Conservation (phyloP, 2,888 invertebrate genomes). For the Watsonalla binaria region DNA sequence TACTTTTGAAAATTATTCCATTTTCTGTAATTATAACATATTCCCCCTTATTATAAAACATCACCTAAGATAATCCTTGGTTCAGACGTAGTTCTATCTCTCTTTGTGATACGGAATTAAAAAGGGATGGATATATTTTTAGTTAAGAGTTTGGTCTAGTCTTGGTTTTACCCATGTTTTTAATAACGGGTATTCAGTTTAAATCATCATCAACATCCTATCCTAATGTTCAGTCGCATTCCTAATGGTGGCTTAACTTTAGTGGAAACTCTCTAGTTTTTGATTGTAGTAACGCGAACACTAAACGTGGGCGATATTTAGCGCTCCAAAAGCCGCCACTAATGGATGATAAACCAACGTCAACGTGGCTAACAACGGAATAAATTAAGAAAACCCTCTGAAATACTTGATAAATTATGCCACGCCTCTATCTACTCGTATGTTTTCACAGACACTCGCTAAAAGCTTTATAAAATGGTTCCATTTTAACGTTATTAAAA, state of each 20-base stretch:
- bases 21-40: no score
- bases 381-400: constrained; percentile 51
- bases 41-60: no score
- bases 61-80: no score
- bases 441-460: constrained; percentile 30
- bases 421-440: constrained; percentile 35
- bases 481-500: constrained; percentile 1
- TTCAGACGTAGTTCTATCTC: no score
- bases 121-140: no score
- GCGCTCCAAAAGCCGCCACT: constrained; percentile 32
- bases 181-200: constrained; percentile 6
- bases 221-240: constrained; percentile 43
- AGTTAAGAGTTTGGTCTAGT: no score
- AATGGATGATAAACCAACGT: constrained; percentile 59
- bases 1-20: no score
- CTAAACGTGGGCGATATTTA: constrained; percentile 1
- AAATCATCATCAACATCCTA: constrained; percentile 26
- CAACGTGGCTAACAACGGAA: constrained; percentile 49
- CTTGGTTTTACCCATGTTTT: no score
- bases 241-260: constrained; percentile 49
- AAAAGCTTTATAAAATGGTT: constrained; percentile 23
- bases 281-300: constrained; percentile 38
- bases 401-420: constrained; percentile 55
- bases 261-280: constrained; percentile 39
- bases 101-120: no score